phyloP scores from a whole-genome alignment of 2,888 invertebrate genomes.

The Clepsis dumicolana region DNA sequence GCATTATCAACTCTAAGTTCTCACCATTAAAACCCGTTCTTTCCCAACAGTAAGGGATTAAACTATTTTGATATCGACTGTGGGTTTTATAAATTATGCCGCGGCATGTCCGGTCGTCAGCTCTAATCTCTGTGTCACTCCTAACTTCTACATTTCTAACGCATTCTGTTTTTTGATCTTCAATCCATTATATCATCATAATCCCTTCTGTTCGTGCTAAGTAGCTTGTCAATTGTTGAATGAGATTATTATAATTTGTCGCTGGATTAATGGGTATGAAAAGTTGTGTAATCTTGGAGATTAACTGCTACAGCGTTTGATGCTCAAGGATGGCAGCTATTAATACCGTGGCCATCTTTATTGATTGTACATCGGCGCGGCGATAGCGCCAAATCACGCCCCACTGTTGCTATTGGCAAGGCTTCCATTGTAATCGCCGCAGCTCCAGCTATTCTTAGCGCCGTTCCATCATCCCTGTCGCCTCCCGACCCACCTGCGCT shows the following conservation, averaged over 20 bases:
- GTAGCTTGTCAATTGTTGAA: slow-evolving; percentile 64
- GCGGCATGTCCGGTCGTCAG: slow-evolving; percentile 80
- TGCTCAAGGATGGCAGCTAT: slow-evolving; percentile 61
- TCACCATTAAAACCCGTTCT: slow-evolving; percentile 62
- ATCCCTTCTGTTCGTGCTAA: slow-evolving; percentile 52
- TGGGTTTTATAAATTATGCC: slow-evolving; percentile 77
- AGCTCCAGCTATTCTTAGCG: slow-evolving; percentile 55
- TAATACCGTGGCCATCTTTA: slow-evolving; percentile 66
- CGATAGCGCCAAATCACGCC: slow-evolving; percentile 66
- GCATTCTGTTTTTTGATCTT: slow-evolving; percentile 64
- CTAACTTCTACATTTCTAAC: slow-evolving; percentile 59
- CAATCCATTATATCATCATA: slow-evolving; percentile 64
- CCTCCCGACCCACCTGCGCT: slow-evolving; percentile 61
- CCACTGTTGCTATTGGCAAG: slow-evolving; percentile 75
- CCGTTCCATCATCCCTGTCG: slow-evolving; percentile 59
- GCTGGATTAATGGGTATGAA: slow-evolving; percentile 23
- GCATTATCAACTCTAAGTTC: slow-evolving; percentile 62
- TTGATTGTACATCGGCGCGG: slow-evolving; percentile 69
- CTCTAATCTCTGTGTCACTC: slow-evolving; percentile 72
- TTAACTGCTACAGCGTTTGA: slow-evolving; percentile 37
- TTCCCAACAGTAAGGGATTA: slow-evolving; percentile 58
- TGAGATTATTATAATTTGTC: slow-evolving; percentile 52
- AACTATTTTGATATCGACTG: slow-evolving; percentile 78
- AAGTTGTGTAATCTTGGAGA: slow-evolving; percentile 44
- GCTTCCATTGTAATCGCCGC: slow-evolving; percentile 60